These are phyloP conservation scores for Delia radicum DNA, from an alignment of 1,140 invertebrate species.

Conservation along the genomic window DNA sequence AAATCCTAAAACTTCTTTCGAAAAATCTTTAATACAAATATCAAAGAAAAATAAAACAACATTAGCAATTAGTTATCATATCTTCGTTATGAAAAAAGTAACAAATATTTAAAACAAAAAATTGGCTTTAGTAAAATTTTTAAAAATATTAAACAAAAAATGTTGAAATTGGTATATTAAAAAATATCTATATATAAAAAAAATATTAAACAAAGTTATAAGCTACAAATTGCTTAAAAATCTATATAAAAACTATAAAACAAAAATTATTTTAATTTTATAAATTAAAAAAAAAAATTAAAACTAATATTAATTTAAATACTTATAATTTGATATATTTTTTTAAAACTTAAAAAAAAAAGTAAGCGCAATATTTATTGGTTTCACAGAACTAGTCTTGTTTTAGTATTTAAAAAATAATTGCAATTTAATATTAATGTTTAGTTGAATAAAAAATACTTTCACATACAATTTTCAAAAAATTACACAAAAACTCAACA, in stretches of 20 bases:
- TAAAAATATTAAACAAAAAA: neutral
- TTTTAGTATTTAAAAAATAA: neutral
- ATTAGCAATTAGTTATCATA: constrained; percentile 21
- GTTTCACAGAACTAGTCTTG: constrained; percentile 11
- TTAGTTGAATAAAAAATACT: too few species aligned
- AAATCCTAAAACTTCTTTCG: neutral
- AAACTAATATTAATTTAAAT: too few species aligned
- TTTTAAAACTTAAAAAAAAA: neutral
- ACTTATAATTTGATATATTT: neutral
- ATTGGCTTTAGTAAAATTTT: constrained; percentile 15
- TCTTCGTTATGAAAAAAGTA: neutral
- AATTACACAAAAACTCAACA: too few species aligned
- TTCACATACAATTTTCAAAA: too few species aligned
- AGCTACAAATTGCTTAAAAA: too few species aligned
- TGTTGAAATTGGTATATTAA: neutral
- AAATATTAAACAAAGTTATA: too few species aligned
- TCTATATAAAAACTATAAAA: neutral
- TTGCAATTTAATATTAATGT: too few species aligned
- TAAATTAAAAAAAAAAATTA: neutral
- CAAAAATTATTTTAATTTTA: constrained; percentile 1
- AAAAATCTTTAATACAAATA: neutral
- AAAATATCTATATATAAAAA: neutral
- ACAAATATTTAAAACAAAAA: neutral
- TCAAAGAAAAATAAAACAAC: neutral
- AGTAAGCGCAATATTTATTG: constrained; percentile 4